These are phyloP conservation scores for Drosophila tsacasi DNA, from an alignment of 1,140 invertebrate genomes.

Conservation along the genomic window DNA sequence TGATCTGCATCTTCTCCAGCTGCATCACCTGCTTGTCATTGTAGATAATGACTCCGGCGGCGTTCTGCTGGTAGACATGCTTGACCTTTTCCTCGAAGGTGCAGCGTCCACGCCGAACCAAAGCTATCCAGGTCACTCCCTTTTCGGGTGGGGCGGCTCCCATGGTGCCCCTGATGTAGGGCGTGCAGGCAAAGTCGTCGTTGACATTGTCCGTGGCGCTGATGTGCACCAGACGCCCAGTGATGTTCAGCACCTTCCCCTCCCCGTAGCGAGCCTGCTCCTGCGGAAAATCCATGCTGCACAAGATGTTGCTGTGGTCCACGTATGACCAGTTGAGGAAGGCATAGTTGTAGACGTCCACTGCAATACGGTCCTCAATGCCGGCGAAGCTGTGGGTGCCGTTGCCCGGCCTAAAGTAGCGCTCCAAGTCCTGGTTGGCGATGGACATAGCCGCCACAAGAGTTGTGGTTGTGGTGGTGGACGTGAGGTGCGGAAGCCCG, in stretches of 20 bases:
- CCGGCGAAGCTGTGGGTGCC: constrained; percentile 59
- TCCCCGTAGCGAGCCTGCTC: constrained; percentile 90
- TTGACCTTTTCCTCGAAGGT: constrained; percentile 91
- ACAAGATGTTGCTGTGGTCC: constrained; percentile 58
- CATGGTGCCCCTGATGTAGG: constrained; percentile 86
- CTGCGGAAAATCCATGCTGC: constrained; percentile 74
- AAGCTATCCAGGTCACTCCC: constrained; percentile 90
- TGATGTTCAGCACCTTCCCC: constrained; percentile 87
- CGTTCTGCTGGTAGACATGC: constrained; percentile 89
- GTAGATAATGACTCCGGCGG: constrained; percentile 91
- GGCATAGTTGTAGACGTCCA: constrained; percentile 77
- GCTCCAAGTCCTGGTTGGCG: constrained; percentile 80
- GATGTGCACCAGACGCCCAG: constrained; percentile 88
- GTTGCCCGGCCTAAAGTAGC: constrained; percentile 76
- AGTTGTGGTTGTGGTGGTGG: constrained; percentile 75
- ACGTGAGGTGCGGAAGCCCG: constrained; percentile 67
- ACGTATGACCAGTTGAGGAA: constrained; percentile 80
- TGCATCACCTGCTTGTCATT: constrained; percentile 89
- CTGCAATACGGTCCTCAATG: constrained; percentile 68
- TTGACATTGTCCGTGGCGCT: constrained; percentile 85
- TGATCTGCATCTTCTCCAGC: constrained; percentile 90
- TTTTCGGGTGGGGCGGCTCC: constrained; percentile 86
- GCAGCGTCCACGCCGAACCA: constrained; percentile 90
- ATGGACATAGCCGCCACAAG: constrained; percentile 80
- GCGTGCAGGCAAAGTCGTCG: constrained; percentile 89